Conservation (phyloP, 1,140 invertebrate species). For the Saxidomus purpurata region DNA sequence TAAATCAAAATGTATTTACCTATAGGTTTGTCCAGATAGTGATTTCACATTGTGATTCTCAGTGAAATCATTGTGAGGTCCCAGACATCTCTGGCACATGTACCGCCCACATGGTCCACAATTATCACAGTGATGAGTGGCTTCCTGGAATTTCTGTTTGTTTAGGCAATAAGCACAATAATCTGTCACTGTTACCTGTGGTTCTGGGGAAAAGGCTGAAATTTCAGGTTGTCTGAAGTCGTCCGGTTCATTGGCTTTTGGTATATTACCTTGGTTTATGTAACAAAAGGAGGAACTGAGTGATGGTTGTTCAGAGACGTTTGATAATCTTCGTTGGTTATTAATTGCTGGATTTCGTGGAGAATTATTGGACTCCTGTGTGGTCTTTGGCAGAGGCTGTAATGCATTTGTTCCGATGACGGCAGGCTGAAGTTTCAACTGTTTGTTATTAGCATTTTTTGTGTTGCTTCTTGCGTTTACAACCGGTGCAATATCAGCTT, state of each 20-base stretch:
- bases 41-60: neutral
- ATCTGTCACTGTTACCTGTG: neutral
- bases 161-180: neutral
- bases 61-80: neutral
- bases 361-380: neutral
- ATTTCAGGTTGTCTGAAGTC: neutral
- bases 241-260: neutral
- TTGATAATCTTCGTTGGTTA: neutral
- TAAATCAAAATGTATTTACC: too few relatives aligned
- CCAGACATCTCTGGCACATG: neutral
- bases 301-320: neutral
- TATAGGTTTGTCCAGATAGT: neutral
- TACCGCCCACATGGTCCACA: conserved; percentile 12
- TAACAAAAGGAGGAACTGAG: neutral
- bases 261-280: neutral
- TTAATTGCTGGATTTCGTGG: neutral
- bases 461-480: neutral
- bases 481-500: neutral
- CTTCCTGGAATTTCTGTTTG: neutral
- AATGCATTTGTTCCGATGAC: conserved; percentile 16
- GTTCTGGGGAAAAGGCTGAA: neutral
- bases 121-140: neutral
- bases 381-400: neutral
- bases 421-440: neutral
- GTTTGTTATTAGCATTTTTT: neutral